phyloP scores from a whole-genome alignment of 2,888 invertebrate genomes.

The Dasysyrphus tricinctus region DNA sequence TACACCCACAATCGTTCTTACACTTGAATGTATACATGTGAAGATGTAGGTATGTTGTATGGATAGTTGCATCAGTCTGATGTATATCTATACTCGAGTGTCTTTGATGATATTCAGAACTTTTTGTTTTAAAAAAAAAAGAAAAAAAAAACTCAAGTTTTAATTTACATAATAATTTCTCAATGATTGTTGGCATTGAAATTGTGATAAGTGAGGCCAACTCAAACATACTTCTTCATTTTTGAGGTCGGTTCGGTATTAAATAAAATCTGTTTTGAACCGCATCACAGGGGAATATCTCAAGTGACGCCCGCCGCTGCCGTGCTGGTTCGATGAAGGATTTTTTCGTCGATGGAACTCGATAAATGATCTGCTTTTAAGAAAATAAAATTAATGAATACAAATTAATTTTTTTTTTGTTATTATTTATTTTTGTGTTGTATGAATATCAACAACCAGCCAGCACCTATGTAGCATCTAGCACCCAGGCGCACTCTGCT shows the following conservation, averaged over 20 bases:
- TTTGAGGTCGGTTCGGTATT: slow-evolving; percentile 35
- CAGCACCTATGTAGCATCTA: slow-evolving; percentile 1
- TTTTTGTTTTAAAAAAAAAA: slow-evolving; percentile 14
- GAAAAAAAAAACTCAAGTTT: slow-evolving; percentile 30
- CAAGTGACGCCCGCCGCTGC: slow-evolving; percentile 18
- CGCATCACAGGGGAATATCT: slow-evolving; percentile 13
- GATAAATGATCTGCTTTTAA: slow-evolving; percentile 52
- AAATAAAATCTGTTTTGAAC: slow-evolving; percentile 1
- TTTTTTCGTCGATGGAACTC: slow-evolving; percentile 33
- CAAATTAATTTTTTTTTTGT: slow-evolving; percentile 15
- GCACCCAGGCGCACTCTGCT: slow-evolving; percentile 14
- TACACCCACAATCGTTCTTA: slow-evolving; percentile 52
- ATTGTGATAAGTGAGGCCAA: slow-evolving; percentile 38
- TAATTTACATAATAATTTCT: slow-evolving; percentile 49
- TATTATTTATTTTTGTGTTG: slow-evolving; percentile 1
- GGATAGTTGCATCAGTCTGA: background rate
- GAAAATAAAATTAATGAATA: slow-evolving; percentile 25
- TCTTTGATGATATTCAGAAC: slow-evolving; percentile 34
- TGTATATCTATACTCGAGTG: background rate
- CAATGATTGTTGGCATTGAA: slow-evolving; percentile 47
- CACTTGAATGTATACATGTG: background rate
- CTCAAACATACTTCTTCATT: slow-evolving; percentile 15
- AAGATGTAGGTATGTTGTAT: background rate
- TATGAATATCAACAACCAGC: slow-evolving; percentile 1
- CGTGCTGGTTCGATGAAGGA: slow-evolving; percentile 46